These are phyloP conservation scores for Pheosia tremula DNA, from an alignment of 2,888 invertebrate genomes.

Conservation along the genomic window DNA sequence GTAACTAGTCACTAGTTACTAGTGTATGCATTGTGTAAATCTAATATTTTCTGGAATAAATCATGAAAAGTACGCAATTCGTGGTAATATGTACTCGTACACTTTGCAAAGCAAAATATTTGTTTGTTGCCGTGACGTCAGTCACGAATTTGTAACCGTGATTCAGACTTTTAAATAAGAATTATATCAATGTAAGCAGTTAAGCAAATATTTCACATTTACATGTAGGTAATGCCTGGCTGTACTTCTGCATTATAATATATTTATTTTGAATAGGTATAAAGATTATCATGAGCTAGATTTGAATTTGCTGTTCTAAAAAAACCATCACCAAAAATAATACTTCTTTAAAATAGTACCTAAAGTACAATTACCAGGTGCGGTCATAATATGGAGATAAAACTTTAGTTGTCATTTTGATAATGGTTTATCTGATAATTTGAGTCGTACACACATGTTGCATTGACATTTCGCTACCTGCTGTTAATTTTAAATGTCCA, in stretches of 20 bases:
- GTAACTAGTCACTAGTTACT: too few species aligned
- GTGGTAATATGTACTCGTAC: not conserved
- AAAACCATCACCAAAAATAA: conserved; percentile 17
- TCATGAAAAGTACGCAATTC: not conserved
- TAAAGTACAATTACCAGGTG: conserved; percentile 16
- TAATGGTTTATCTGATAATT: conserved; percentile 28
- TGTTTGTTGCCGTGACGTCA: conserved; percentile 11
- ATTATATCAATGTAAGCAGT: conserved; percentile 20
- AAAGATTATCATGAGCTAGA: not conserved
- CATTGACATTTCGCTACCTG: not conserved
- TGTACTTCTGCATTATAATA: conserved; percentile 14
- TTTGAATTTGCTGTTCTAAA: conserved; percentile 13
- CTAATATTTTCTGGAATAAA: too few species aligned
- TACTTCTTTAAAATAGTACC: not conserved
- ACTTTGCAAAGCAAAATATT: conserved; percentile 11
- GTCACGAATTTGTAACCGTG: conserved; percentile 26
- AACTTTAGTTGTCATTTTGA: conserved; percentile 27
- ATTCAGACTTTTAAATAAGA: conserved; percentile 32
- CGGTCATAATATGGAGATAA: conserved; percentile 36
- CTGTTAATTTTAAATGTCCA: not conserved
- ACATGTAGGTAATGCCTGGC: conserved; percentile 7
- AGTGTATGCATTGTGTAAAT: not conserved
- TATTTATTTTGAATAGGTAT: not conserved
- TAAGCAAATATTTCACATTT: conserved; percentile 11
- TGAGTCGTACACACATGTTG: conserved; percentile 21